A percentile compares a stretch with the other conserved stretches of the same genome.
phyloP scores from a whole-genome alignment of 2,888 invertebrate genomes.

The Ormia ochracea region DNA sequence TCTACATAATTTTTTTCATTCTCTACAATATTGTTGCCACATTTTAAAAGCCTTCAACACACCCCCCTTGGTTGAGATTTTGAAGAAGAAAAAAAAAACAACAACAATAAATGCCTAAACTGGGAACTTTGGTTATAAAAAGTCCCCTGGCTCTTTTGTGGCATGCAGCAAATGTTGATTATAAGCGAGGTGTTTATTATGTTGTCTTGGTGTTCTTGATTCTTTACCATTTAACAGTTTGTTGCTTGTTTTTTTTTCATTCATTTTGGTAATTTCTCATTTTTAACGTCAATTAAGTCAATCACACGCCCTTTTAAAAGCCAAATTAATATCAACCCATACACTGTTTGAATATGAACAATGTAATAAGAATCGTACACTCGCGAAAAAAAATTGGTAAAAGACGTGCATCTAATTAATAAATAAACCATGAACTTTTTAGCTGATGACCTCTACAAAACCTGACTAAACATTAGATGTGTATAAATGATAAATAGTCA shows the following conservation, averaged over 20 bases:
- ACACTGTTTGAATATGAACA: constrained; percentile 44
- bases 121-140: constrained; percentile 22
- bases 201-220: constrained; percentile 57
- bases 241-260: constrained; percentile 63
- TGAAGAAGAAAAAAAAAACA: neutral
- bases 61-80: constrained; percentile 37
- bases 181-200: constrained; percentile 61
- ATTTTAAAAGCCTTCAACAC: constrained; percentile 17
- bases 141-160: constrained; percentile 31
- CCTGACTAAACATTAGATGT: too few relatives aligned
- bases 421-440: neutral
- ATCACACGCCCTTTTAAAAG: constrained; percentile 76
- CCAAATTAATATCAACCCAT: constrained; percentile 23
- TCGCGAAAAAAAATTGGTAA: neutral
- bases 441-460: too few relatives aligned
- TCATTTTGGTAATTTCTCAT: constrained; percentile 72
- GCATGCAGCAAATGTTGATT: constrained; percentile 33
- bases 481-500: too few relatives aligned
- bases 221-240: constrained; percentile 50
- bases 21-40: constrained; percentile 22
- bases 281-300: constrained; percentile 77
- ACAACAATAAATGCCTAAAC: constrained; percentile 32
- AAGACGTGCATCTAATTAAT: neutral
- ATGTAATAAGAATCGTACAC: constrained; percentile 33
- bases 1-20: neutral